Evolutionary conservation across 1,140 invertebrate genomes (phyloP).

Genomic region (Rhynchophorus ferrugineus): DNA sequence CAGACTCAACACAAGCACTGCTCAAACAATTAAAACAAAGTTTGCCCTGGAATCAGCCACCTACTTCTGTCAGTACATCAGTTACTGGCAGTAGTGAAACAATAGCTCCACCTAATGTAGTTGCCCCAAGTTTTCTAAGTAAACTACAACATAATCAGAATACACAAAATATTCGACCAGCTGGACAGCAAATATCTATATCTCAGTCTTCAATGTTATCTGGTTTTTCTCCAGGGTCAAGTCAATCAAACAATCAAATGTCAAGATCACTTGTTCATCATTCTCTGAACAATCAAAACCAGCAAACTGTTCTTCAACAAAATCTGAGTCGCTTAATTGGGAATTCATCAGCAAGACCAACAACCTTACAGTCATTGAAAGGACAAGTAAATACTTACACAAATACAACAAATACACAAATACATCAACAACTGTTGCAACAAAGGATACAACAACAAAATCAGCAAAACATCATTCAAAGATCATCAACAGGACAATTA

Average conservation of each 20-base stretch:
- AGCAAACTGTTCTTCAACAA: conserved; percentile 22
- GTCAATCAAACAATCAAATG: conserved; percentile 25
- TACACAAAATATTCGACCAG: conserved; percentile 23
- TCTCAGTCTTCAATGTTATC: conserved; percentile 4
- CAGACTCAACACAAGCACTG: conserved; percentile 54
- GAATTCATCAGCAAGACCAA: conserved; percentile 19
- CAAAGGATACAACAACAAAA: conserved; percentile 32
- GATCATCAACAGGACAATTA: conserved; percentile 17
- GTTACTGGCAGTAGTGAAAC: conserved; percentile 34
- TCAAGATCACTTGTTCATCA: conserved; percentile 34
- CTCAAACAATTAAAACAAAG: conserved; percentile 68
- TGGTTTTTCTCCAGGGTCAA: conserved; percentile 10
- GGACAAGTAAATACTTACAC: conserved; percentile 25
- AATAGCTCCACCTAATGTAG: conserved; percentile 42
- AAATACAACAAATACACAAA: too few relatives aligned
- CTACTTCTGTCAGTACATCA: conserved; percentile 34
- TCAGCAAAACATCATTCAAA: conserved; percentile 26
- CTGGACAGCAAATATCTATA: conserved; percentile 36
- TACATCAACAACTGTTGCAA: conserved; percentile 35
- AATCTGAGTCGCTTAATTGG: conserved; percentile 24
- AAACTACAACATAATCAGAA: conserved; percentile 39
- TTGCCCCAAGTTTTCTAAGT: conserved; percentile 36
- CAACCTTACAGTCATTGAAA: conserved; percentile 27
- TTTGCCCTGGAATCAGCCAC: conserved; percentile 69
- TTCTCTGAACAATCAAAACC: conserved; percentile 28